Percentiles rank a stretch among this genome's conserved stretches.
phyloP scores from a whole-genome alignment of 2,113 vertebrate species.

The Axis porcinus region DNA sequence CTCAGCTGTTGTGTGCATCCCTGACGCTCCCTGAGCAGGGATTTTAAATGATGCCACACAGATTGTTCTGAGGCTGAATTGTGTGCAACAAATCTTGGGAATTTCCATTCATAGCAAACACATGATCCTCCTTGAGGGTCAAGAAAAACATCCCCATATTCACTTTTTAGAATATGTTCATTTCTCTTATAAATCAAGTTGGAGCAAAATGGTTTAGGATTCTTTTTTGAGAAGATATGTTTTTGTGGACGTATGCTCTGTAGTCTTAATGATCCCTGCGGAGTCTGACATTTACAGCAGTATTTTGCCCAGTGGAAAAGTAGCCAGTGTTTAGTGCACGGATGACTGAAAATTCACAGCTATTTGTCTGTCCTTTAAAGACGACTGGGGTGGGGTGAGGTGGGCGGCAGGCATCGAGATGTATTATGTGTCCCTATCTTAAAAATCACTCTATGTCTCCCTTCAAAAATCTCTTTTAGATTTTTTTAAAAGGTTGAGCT shows the following conservation, averaged over 20 bases:
- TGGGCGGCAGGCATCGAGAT: not conserved
- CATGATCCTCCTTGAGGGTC: not conserved
- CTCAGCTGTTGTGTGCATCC: conserved; percentile 17
- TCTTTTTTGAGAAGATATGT: conserved; percentile 2
- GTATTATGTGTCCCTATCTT: not conserved
- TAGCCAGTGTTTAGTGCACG: not conserved
- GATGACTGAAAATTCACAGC: not conserved
- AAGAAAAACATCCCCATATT: not conserved
- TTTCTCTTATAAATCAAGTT: conserved; percentile 22
- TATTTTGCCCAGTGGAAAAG: conserved; percentile 32
- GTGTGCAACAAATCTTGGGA: conserved; percentile 23
- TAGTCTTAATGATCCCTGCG: not conserved
- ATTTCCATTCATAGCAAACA: conserved; percentile 38
- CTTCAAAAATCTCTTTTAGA: not conserved
- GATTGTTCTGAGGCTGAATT: conserved; percentile 43
- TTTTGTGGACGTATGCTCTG: conserved; percentile 11
- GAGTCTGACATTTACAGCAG: not conserved
- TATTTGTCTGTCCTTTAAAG: not conserved
- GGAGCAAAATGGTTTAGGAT: not conserved
- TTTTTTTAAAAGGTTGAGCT: not conserved
- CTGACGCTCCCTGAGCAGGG: conserved; percentile 29
- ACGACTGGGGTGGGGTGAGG: not conserved
- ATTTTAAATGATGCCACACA: conserved; percentile 54
- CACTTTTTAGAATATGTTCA: conserved; percentile 20
- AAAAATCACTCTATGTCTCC: not conserved